Evolutionary conservation across 2,113 vertebrate species (phyloP).

Genomic region (Pedionomus torquatus): DNA sequence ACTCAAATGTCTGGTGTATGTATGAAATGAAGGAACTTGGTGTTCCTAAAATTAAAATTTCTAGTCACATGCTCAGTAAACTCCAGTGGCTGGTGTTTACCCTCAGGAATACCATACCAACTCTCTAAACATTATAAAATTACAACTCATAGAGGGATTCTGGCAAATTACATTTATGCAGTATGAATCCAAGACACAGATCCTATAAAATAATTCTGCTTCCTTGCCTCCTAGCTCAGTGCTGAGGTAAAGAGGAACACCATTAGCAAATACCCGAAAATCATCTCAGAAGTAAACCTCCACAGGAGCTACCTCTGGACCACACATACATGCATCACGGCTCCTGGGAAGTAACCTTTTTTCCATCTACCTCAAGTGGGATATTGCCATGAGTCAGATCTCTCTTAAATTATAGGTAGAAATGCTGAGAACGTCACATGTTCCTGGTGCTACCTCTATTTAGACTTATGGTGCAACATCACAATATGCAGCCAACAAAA

Average conservation of each 20-base stretch:
- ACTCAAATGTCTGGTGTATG: background rate
- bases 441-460: background rate
- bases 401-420: background rate
- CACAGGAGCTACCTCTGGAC: background rate
- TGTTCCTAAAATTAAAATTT: constrained; percentile 8
- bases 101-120: background rate
- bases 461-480: background rate
- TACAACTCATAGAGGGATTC: background rate
- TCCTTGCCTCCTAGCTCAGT: background rate
- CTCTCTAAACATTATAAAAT: constrained; percentile 1
- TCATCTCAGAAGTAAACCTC: background rate
- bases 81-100: background rate
- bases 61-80: background rate
- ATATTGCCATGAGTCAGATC: background rate
- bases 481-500: background rate
- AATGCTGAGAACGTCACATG: background rate
- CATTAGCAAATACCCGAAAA: background rate
- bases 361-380: background rate
- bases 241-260: background rate
- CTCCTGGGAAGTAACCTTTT: background rate
- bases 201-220: background rate
- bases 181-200: background rate
- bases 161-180: background rate
- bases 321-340: background rate
- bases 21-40: background rate